Evolutionary conservation across 2,888 invertebrate genomes (phyloP).

Genomic region (Hylaea fasciaria): DNA sequence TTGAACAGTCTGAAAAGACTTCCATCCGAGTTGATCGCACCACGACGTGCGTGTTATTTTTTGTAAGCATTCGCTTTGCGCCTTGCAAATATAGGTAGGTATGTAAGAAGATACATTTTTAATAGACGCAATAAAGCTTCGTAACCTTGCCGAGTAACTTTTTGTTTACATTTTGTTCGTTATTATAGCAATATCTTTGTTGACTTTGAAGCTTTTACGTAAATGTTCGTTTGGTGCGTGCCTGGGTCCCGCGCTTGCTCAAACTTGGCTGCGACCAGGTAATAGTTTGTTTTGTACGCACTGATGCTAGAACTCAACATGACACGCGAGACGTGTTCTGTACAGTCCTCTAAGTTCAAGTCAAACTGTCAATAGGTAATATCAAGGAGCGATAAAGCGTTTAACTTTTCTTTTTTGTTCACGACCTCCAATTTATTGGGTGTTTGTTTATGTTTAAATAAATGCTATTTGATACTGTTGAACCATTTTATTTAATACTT

Average conservation of each 20-base stretch:
- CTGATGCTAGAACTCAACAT: slow-evolving; percentile 28
- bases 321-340: slow-evolving; percentile 50
- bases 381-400: slow-evolving; percentile 32
- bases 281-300: slow-evolving; percentile 16
- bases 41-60: slow-evolving; percentile 51
- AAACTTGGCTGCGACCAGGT: slow-evolving; percentile 11
- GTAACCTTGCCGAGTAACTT: slow-evolving; percentile 51
- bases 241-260: slow-evolving; percentile 51
- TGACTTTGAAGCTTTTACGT: slow-evolving; percentile 53
- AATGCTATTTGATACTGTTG: not conserved
- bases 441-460: not conserved
- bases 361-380: slow-evolving; percentile 36
- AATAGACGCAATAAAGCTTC: slow-evolving; percentile 39
- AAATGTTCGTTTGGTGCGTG: slow-evolving; percentile 63
- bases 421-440: not conserved
- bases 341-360: slow-evolving; percentile 41
- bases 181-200: slow-evolving; percentile 49
- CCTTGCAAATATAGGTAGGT: slow-evolving; percentile 44
- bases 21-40: slow-evolving; percentile 54
- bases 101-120: slow-evolving; percentile 49
- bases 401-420: slow-evolving; percentile 19
- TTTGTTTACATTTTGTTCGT: slow-evolving; percentile 57
- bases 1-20: slow-evolving; percentile 65
- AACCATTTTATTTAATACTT: not conserved
- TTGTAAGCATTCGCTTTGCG: slow-evolving; percentile 44